Percentiles rank a stretch among this genome's conserved stretches.
Conservation (phyloP, 1,140 invertebrate genomes). For the Aphaenogaster floridana region DNA sequence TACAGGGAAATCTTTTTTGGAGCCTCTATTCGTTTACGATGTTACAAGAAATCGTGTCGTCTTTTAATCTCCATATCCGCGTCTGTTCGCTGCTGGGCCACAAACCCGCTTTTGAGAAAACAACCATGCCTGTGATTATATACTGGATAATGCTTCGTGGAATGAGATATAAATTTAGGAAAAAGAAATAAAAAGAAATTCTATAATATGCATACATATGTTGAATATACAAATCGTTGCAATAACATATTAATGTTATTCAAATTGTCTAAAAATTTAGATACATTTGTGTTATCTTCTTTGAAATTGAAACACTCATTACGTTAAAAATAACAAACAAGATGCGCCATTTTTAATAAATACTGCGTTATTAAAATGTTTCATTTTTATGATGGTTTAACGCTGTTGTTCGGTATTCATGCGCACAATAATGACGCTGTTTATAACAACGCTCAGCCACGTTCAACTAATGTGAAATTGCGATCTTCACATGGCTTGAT, state of each 20-base stretch:
- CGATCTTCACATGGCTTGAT: slow-evolving; percentile 33
- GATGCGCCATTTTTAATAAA: slow-evolving; percentile 25
- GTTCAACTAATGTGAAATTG: slow-evolving; percentile 46
- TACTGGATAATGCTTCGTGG: not conserved
- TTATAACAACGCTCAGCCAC: slow-evolving; percentile 39
- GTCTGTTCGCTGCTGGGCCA: not conserved
- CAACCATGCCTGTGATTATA: slow-evolving; percentile 28
- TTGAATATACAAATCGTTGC: not conserved
- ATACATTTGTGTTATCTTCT: not conserved
- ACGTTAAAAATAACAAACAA: not conserved
- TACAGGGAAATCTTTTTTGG: not conserved
- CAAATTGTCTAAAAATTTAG: not conserved
- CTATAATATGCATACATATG: not conserved
- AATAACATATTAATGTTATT: slow-evolving; percentile 6
- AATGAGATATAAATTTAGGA: slow-evolving; percentile 8
- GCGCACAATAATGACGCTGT: slow-evolving; percentile 40
- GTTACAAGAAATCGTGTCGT: slow-evolving; percentile 19
- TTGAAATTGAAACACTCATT: not conserved
- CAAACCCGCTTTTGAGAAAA: slow-evolving; percentile 15
- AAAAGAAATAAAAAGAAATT: not conserved
- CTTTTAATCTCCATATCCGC: slow-evolving; percentile 28
- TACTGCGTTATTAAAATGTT: slow-evolving; percentile 9
- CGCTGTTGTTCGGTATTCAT: slow-evolving; percentile 38
- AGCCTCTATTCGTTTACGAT: not conserved
- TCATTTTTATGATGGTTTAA: slow-evolving; percentile 33